A percentile compares a stretch with the other conserved stretches of the same genome.
phyloP scores from a whole-genome alignment of 2,888 invertebrate genomes.

The Apamea sordens region DNA sequence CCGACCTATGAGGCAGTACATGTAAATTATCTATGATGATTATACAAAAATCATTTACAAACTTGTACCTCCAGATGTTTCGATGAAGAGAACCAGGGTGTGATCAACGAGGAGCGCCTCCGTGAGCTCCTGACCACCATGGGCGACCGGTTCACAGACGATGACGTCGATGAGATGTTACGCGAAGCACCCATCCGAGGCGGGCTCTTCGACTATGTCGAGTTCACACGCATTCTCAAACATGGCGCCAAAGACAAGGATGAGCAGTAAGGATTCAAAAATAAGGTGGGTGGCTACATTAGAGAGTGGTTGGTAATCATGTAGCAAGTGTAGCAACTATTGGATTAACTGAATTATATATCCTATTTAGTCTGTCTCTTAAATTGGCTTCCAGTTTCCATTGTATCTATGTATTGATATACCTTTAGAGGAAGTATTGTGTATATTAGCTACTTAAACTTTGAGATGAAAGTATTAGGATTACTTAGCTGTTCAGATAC shows the following conservation, averaged over 20 bases:
- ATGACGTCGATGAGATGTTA: slow-evolving; percentile 99
- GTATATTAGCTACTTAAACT: neutral
- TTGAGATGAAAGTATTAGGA: neutral
- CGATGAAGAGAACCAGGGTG: slow-evolving; percentile 98
- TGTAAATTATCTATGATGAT: neutral
- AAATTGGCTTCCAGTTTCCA: slow-evolving; percentile 6
- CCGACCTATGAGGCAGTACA: neutral
- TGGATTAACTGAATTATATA: slow-evolving; percentile 20
- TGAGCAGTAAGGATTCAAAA: slow-evolving; percentile 92
- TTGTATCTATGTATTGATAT: neutral
- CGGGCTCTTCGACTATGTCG: slow-evolving; percentile 98
- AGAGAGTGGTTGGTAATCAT: slow-evolving; percentile 40
- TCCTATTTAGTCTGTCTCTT: slow-evolving; percentile 4
- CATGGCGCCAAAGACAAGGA: slow-evolving; percentile 99
- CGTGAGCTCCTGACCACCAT: slow-evolving; percentile 98
- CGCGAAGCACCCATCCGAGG: slow-evolving; percentile 99
- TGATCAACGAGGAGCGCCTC: slow-evolving; percentile 97
- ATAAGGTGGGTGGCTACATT: slow-evolving; percentile 61
- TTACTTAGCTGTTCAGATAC: neutral
- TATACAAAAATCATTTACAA: slow-evolving; percentile 1
- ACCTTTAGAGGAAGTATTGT: slow-evolving; percentile 1
- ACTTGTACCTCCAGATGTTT: slow-evolving; percentile 92
- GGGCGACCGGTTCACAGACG: slow-evolving; percentile 99
- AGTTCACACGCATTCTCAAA: slow-evolving; percentile 99
- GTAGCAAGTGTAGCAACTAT: slow-evolving; percentile 19